Conservation (phyloP, 2,113 vertebrate genomes). For the Apaloderma vittatum region DNA sequence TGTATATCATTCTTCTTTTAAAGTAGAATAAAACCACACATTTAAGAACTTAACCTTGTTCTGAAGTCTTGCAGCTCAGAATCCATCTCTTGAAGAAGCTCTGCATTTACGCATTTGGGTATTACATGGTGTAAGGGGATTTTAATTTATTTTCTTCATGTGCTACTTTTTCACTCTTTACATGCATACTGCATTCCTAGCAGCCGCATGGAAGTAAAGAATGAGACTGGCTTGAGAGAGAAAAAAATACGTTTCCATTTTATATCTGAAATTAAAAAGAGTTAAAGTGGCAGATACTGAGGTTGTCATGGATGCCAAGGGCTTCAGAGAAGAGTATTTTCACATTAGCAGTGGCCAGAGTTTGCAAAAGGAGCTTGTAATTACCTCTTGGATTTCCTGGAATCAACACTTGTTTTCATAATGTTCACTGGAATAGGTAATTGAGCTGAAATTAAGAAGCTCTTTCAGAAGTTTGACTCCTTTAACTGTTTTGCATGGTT, state of each 20-base stretch:
- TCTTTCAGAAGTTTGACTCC: slow-evolving; percentile 45
- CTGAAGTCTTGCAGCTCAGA: background rate
- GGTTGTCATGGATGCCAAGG: background rate
- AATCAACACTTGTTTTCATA: slow-evolving; percentile 27
- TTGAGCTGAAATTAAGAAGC: slow-evolving; percentile 25
- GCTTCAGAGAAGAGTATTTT: background rate
- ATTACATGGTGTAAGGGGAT: background rate
- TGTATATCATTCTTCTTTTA: background rate
- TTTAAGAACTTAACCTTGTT: background rate
- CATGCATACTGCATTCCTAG: background rate
- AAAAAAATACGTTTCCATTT: background rate
- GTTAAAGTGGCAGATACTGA: background rate
- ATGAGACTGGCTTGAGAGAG: background rate
- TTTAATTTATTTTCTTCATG: slow-evolving; percentile 8
- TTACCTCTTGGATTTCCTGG: slow-evolving; percentile 29
- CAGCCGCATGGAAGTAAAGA: background rate
- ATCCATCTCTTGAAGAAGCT: background rate
- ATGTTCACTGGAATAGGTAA: slow-evolving; percentile 13
- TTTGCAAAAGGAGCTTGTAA: background rate
- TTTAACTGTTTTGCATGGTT: slow-evolving; percentile 38
- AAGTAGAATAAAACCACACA: background rate
- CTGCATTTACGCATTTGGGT: background rate
- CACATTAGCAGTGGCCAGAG: background rate
- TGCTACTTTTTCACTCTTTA: background rate
- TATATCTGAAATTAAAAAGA: slow-evolving; percentile 4